Conservation (phyloP, 2,113 vertebrate genomes). For the Dunckerocampus dactyliophorus region DNA sequence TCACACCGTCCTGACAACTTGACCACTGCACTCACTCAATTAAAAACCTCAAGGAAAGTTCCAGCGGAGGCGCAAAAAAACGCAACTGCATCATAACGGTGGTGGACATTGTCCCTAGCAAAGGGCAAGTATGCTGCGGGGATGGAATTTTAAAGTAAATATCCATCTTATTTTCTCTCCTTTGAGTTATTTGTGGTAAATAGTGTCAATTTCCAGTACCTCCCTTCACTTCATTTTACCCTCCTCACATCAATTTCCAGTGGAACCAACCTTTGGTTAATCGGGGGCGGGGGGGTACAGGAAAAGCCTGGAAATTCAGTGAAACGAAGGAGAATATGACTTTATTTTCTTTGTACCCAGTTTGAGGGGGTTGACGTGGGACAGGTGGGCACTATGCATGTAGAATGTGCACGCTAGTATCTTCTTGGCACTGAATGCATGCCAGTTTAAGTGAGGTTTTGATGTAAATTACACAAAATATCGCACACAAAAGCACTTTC, state of each 20-base stretch:
- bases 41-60: constrained; percentile 67
- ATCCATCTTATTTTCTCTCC: constrained; percentile 45
- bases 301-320: constrained; percentile 29
- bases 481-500: no score
- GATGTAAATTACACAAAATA: no score
- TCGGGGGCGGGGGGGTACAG: constrained; percentile 14
- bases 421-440: no score
- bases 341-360: constrained; percentile 43
- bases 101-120: constrained; percentile 42
- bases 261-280: constrained; percentile 52
- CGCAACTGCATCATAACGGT: constrained; percentile 38
- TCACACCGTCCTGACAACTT: constrained; percentile 35
- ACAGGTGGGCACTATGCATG: background rate
- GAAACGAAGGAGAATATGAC: constrained; percentile 25
- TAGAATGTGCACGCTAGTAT: background rate
- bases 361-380: background rate
- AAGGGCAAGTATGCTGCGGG: constrained; percentile 18
- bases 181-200: constrained; percentile 41
- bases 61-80: constrained; percentile 62
- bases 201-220: constrained; percentile 50
- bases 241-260: constrained; percentile 31
- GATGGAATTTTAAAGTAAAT: constrained; percentile 64
- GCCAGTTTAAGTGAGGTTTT: no score
- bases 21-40: constrained; percentile 31
- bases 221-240: constrained; percentile 32